Conservation (phyloP, 2,797 vertebrate species). For the Hipposideros larvatus region DNA sequence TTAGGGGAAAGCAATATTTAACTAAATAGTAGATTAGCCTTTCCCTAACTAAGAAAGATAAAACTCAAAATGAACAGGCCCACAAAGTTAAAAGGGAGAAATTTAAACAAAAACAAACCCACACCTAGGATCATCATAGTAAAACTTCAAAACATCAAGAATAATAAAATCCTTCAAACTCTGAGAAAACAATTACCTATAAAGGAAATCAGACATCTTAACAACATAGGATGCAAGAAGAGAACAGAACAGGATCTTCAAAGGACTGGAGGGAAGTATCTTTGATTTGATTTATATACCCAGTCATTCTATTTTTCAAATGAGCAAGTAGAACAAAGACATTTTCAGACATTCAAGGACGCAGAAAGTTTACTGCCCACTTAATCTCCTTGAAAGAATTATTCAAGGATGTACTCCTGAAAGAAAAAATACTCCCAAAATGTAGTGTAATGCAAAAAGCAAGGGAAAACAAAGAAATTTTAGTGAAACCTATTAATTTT, state of each 20-base stretch:
- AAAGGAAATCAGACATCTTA: background rate
- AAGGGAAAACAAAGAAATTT: background rate
- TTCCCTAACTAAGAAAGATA: background rate
- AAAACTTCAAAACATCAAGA: background rate
- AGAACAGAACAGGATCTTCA: background rate
- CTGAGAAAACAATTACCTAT: background rate
- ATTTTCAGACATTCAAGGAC: background rate
- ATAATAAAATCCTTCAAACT: background rate
- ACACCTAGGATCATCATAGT: background rate
- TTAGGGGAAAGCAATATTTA: background rate
- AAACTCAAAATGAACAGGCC: background rate
- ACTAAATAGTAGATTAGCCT: background rate
- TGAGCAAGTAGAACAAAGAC: background rate
- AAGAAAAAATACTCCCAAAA: background rate
- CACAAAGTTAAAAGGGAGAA: background rate
- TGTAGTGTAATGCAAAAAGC: background rate
- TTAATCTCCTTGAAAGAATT: constrained; percentile 34
- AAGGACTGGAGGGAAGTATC: background rate
- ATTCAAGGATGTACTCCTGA: background rate
- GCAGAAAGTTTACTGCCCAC: background rate
- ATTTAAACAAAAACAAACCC: background rate
- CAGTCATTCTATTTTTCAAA: background rate
- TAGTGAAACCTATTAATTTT: background rate
- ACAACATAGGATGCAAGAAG: background rate
- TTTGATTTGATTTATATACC: background rate